A percentile compares a stretch with the other conserved stretches of the same genome.
Evolutionary conservation across 1,140 invertebrate species (phyloP).

Genomic region (Oryzaephilus surinamensis): DNA sequence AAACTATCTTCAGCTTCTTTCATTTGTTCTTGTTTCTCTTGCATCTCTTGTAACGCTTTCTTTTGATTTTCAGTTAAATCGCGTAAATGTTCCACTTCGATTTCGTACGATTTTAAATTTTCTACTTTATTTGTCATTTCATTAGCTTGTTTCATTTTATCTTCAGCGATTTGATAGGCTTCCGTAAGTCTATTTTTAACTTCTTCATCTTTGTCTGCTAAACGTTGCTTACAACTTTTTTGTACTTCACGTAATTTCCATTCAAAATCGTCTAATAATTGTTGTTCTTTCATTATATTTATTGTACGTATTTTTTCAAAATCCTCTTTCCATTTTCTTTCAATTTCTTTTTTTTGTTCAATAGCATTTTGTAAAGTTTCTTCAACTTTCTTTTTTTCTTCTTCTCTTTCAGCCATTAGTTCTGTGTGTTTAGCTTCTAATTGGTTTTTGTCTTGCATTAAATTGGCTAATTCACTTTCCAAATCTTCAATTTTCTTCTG

Average conservation of each 20-base stretch:
- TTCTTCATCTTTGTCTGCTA: slow-evolving; percentile 42
- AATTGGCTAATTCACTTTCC: slow-evolving; percentile 37
- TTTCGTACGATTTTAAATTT: slow-evolving; percentile 46
- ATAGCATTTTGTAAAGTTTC: slow-evolving; percentile 48
- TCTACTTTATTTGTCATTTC: slow-evolving; percentile 38
- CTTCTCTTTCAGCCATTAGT: slow-evolving; percentile 35
- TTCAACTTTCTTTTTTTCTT: slow-evolving; percentile 41
- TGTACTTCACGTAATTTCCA: slow-evolving; percentile 58
- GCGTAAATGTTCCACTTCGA: slow-evolving; percentile 46
- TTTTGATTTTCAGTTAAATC: slow-evolving; percentile 48
- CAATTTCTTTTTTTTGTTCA: slow-evolving; percentile 44
- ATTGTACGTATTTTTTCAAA: slow-evolving; percentile 49
- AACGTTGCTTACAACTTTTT: slow-evolving; percentile 47
- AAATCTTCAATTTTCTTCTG: slow-evolving; percentile 40
- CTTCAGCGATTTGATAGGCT: slow-evolving; percentile 38
- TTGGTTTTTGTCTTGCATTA: slow-evolving; percentile 38
- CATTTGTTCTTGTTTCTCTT: slow-evolving; percentile 46
- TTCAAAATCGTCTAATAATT: slow-evolving; percentile 55
- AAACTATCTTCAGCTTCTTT: slow-evolving; percentile 43
- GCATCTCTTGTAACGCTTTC: slow-evolving; percentile 42
- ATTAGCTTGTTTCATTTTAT: slow-evolving; percentile 36
- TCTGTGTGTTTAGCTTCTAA: slow-evolving; percentile 33
- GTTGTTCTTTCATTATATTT: slow-evolving; percentile 47
- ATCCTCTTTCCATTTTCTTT: slow-evolving; percentile 50
- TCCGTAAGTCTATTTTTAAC: slow-evolving; percentile 41